These are phyloP conservation scores for Eulemur macaco DNA, from an alignment of 2,113 vertebrate genomes.

Conservation along the genomic window DNA sequence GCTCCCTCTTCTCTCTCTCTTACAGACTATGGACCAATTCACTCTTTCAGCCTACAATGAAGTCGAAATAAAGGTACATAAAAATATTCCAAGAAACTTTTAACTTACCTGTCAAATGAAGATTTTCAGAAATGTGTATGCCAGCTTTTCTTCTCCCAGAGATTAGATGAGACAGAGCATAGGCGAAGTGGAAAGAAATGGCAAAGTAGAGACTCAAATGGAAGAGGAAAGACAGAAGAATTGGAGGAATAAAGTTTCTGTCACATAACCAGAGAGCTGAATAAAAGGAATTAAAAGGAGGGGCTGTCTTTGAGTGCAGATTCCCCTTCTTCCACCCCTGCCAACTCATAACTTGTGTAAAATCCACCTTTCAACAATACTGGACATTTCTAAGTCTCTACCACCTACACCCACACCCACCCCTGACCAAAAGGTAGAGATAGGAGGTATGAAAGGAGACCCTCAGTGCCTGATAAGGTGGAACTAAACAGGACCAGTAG, in stretches of 20 bases:
- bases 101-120: background rate
- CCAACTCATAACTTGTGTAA: background rate
- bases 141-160: background rate
- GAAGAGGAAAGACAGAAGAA: background rate
- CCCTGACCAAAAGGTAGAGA: background rate
- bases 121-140: background rate
- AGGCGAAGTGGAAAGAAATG: background rate
- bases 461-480: background rate
- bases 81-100: slow-evolving; percentile 24
- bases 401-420: background rate
- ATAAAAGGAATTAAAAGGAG: background rate
- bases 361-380: background rate
- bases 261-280: background rate
- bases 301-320: background rate
- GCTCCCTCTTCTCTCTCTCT: background rate
- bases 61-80: slow-evolving; percentile 41
- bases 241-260: background rate
- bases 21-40: background rate
- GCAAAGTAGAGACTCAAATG: background rate
- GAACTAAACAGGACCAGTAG: background rate
- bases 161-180: background rate
- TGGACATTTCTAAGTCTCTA: background rate
- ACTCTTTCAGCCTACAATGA: background rate
- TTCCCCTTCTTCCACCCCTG: background rate
- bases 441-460: background rate